These are phyloP conservation scores for Isurus oxyrinchus DNA, from an alignment of 2,113 vertebrate genomes.

Conservation along the genomic window DNA sequence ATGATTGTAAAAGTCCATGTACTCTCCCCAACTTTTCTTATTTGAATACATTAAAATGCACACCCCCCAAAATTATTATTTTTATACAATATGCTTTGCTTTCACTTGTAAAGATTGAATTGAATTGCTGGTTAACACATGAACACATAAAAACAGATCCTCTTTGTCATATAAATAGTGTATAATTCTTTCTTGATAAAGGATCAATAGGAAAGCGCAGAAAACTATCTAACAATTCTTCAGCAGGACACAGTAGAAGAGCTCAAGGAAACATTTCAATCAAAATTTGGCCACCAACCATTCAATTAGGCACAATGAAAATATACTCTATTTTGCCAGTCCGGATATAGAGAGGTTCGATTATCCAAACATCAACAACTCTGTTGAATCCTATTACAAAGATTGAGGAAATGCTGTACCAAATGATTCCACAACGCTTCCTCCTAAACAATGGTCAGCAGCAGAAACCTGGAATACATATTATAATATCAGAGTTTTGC, in stretches of 20 bases:
- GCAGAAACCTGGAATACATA: neutral
- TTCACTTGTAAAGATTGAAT: neutral
- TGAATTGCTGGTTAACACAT: neutral
- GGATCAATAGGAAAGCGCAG: neutral
- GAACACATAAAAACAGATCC: neutral
- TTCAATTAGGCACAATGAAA: neutral
- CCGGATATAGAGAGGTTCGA: neutral
- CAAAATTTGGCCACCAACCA: neutral
- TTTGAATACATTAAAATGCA: neutral
- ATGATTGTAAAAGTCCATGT: neutral
- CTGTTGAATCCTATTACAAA: neutral
- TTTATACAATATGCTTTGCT: neutral
- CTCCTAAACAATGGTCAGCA: neutral
- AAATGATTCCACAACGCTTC: neutral
- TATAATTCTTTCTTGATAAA: neutral
- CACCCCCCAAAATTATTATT: neutral
- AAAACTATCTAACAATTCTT: neutral
- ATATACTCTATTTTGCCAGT: neutral
- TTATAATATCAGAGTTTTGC: too few species aligned
- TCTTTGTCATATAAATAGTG: neutral
- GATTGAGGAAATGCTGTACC: neutral
- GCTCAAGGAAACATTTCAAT: neutral
- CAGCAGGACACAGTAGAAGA: neutral
- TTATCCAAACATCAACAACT: neutral
- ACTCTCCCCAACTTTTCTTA: neutral